Evolutionary conservation across 2,797 vertebrate genomes (phyloP).

Genomic region (Typhlichthys subterraneus): DNA sequence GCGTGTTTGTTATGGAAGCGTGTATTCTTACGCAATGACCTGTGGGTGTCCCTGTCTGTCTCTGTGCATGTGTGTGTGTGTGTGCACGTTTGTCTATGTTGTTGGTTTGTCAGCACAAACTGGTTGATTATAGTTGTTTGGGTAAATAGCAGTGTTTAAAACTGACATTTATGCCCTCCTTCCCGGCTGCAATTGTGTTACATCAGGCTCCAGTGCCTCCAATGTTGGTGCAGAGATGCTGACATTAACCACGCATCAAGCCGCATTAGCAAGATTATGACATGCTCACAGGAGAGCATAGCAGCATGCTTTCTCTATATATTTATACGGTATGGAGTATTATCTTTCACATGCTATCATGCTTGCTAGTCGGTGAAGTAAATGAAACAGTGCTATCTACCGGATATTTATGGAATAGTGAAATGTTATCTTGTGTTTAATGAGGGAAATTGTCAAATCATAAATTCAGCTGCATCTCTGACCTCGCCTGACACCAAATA

Average conservation of each 20-base stretch:
- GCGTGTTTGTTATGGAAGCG: background rate
- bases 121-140: constrained; percentile 36
- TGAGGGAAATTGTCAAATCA: too few species aligned
- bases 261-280: background rate
- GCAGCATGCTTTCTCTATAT: too few species aligned
- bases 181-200: constrained; percentile 6
- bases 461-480: too few species aligned
- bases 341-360: too few species aligned
- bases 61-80: constrained; percentile 13
- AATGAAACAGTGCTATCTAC: too few species aligned
- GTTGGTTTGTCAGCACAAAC: constrained; percentile 28
- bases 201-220: constrained; percentile 7
- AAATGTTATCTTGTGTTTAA: too few species aligned
- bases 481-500: too few species aligned
- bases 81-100: constrained; percentile 13
- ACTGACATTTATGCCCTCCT: constrained; percentile 25
- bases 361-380: too few species aligned
- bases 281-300: background rate
- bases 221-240: constrained; percentile 1
- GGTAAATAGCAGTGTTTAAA: constrained; percentile 38
- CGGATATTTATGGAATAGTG: too few species aligned
- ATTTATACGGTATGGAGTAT: too few species aligned
- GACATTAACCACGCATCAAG: constrained; percentile 11
- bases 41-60: constrained; percentile 1
- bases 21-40: background rate